These are phyloP conservation scores for Paramisgurnus dabryanus DNA, from an alignment of 2,113 vertebrate genomes.

Conservation along the genomic window DNA sequence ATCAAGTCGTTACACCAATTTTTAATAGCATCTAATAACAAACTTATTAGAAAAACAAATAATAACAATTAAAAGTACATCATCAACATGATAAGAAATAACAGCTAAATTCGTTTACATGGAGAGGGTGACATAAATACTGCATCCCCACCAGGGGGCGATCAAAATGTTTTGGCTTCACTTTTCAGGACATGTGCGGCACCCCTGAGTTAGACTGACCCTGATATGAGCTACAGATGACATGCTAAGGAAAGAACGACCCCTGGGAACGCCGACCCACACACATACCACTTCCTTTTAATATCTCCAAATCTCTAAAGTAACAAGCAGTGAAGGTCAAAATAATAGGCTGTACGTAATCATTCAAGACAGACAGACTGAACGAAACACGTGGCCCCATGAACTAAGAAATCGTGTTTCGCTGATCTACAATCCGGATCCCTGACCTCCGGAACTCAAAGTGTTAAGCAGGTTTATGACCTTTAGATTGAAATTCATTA, in stretches of 20 bases:
- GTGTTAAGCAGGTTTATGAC: slow-evolving; percentile 23
- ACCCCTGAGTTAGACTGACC: slow-evolving; percentile 13
- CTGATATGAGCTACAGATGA: slow-evolving; percentile 50
- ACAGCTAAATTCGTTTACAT: no score
- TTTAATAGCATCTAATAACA: no score
- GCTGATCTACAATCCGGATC: background rate
- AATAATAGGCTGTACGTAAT: background rate
- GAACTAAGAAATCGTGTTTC: background rate
- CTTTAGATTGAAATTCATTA: slow-evolving; percentile 24
- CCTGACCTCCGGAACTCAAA: background rate
- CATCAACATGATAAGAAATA: no score
- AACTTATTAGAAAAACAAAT: no score
- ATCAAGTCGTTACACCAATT: no score
- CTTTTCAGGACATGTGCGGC: background rate
- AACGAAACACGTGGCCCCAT: background rate
- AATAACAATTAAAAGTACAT: no score
- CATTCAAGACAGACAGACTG: slow-evolving; percentile 14
- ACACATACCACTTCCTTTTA: slow-evolving; percentile 18
- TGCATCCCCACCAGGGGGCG: no score
- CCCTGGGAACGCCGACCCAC: slow-evolving; percentile 28
- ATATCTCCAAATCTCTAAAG: slow-evolving; percentile 32
- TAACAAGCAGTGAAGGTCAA: slow-evolving; percentile 20
- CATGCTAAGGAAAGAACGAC: slow-evolving; percentile 26
- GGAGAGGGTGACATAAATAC: no score
- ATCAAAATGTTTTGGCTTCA: no score